Conservation (phyloP, 2,888 invertebrate species). For the Megastigmus dorsalis region DNA sequence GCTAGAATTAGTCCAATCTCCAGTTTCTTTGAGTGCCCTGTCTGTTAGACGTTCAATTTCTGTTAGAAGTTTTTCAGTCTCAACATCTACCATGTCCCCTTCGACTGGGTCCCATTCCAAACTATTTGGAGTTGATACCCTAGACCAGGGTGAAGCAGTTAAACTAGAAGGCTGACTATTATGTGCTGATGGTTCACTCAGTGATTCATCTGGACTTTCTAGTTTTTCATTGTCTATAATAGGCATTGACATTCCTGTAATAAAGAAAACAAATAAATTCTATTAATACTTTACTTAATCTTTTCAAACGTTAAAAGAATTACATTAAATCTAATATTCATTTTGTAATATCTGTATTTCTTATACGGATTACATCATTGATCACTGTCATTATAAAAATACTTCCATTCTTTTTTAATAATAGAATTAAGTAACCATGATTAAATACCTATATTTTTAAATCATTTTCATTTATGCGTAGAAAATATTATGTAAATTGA, state of each 20-base stretch:
- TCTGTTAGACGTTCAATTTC: constrained; percentile 82
- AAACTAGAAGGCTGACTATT: constrained; percentile 69
- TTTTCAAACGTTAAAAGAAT: no score
- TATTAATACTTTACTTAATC: no score
- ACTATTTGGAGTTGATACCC: constrained; percentile 81
- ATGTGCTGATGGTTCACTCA: constrained; percentile 62
- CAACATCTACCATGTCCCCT: constrained; percentile 77
- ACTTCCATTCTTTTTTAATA: no score
- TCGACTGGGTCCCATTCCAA: constrained; percentile 83
- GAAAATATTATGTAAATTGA: constrained; percentile 1
- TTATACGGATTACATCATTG: no score
- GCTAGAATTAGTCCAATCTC: constrained; percentile 73
- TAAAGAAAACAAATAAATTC: no score
- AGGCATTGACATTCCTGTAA: constrained; percentile 63
- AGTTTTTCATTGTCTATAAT: constrained; percentile 55
- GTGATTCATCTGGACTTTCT: constrained; percentile 59
- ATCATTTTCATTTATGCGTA: no score
- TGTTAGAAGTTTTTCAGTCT: constrained; percentile 80
- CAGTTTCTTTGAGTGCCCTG: constrained; percentile 81
- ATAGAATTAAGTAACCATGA: no score
- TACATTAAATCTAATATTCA: no score
- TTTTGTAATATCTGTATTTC: no score
- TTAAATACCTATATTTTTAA: background rate
- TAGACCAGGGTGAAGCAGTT: constrained; percentile 76
- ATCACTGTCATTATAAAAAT: no score